Base-by-base conservation (phyloP, 92 coral and sea anemone species). In the Nematostella vectensis region DNA sequence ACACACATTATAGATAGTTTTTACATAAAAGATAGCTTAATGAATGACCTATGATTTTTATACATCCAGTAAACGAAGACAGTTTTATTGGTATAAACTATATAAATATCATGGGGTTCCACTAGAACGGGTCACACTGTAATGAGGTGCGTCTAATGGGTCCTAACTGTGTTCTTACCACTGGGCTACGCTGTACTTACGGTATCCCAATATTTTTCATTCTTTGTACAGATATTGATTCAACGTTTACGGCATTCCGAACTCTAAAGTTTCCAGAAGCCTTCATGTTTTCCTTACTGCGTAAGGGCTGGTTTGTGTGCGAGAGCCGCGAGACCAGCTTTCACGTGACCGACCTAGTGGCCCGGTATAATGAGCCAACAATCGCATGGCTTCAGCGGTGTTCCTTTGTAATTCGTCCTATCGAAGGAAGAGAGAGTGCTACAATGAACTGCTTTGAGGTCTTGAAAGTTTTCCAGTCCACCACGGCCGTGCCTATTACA, bases 281-380 rank as follows among this genome's bases (percentile, higher is more conserved):
- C 27, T 79, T 79, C 18, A 77, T 71, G 75, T 79, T 79, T 44
- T 70, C 71, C 60, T 63, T 79, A 13, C 37, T 65, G 61, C 62
- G 72, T 17, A 60, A 39, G 18, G 85, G 85, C 11, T 79, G 85
- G 85, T 79, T 71, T 61, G 50, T 72, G 8, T 79, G 85, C 50
- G 76, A 75, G 58, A 72, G 85, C 47, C 1, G 8, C n/a, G 30
- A 72, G 15, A 29, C 31, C 15, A 58, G 63, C 44, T 71, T 64
- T 18, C 79, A 79, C 47, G 54, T 58, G 4, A 67, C 75, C 16
- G 68, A 55, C 12, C 37, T 79, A 1, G 85, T 79, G 1, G 75
- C 80, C 10, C 80, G 75, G 21, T 79, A 36, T 58, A 79, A 72
- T 29, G 64, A 71, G 75, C 69, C 85, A 11, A 31, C 67, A 3